These are phyloP conservation scores for Anhinga anhinga DNA, from an alignment of 2,113 vertebrate species.

Conservation along the genomic window DNA sequence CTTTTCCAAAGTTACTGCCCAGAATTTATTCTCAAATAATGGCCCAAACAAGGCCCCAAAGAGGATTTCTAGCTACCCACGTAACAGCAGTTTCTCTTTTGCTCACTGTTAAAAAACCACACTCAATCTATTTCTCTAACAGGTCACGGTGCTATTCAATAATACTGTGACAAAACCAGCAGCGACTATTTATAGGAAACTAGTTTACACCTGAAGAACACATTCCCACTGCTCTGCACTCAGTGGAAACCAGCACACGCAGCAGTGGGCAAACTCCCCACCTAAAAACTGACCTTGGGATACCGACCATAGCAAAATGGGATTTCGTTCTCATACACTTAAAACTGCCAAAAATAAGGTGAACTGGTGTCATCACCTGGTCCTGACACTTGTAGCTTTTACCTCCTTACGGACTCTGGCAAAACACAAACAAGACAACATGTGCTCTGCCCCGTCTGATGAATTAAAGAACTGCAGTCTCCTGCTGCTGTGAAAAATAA, in stretches of 20 bases:
- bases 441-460: neutral
- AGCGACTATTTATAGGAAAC: neutral
- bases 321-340: neutral
- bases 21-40: neutral
- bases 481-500: neutral
- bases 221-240: neutral
- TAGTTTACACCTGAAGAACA: neutral
- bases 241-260: neutral
- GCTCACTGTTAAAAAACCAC: neutral
- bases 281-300: neutral
- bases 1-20: neutral
- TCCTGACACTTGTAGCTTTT: slow-evolving; percentile 21
- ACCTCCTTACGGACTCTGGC: neutral
- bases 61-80: neutral
- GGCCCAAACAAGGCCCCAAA: neutral
- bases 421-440: neutral
- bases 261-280: neutral
- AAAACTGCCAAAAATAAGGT: slow-evolving; percentile 56
- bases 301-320: neutral
- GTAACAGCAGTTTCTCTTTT: neutral
- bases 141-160: neutral
- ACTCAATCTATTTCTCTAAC: neutral
- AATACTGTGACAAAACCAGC: neutral
- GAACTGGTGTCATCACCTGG: slow-evolving; percentile 77
- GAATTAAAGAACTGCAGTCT: neutral